A percentile compares a stretch with the other conserved stretches of the same genome.
Evolutionary conservation across 2,113 vertebrate species (phyloP).

Genomic region (Syngnathus typhle): DNA sequence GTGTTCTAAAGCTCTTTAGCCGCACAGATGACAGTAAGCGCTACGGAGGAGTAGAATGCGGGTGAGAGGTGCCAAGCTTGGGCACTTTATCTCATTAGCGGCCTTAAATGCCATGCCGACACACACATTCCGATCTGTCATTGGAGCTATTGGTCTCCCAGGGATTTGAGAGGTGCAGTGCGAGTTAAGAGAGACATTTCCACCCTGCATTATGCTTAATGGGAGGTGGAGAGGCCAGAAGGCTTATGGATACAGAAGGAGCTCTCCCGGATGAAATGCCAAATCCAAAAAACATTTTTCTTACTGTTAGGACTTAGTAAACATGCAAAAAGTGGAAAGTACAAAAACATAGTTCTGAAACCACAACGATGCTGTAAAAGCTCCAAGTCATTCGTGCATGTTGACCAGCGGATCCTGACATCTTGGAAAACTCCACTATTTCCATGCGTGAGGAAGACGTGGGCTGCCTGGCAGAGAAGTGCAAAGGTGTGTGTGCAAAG

Average conservation of each 20-base stretch:
- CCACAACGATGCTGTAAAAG: not conserved
- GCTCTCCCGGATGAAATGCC: slow-evolving; percentile 52
- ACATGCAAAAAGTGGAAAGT: slow-evolving; percentile 15
- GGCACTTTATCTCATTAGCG: slow-evolving; percentile 69
- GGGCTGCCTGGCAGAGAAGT: no score
- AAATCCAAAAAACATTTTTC: slow-evolving; percentile 52
- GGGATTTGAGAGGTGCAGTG: slow-evolving; percentile 63
- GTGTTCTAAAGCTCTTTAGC: slow-evolving; percentile 68
- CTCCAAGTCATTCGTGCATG: not conserved
- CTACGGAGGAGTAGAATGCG: slow-evolving; percentile 46
- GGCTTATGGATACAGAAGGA: slow-evolving; percentile 55
- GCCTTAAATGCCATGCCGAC: slow-evolving; percentile 64
- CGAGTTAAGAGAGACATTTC: slow-evolving; percentile 62
- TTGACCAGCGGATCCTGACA: no score
- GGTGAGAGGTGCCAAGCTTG: slow-evolving; percentile 57
- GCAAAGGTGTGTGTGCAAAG: no score
- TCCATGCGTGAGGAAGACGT: no score
- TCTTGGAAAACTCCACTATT: no score
- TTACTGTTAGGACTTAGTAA: slow-evolving; percentile 21
- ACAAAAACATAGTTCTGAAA: slow-evolving; percentile 7
- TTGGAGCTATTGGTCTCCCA: slow-evolving; percentile 58
- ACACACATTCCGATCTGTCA: slow-evolving; percentile 57
- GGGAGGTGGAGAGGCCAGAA: slow-evolving; percentile 61
- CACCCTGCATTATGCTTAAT: slow-evolving; percentile 63
- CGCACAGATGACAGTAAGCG: slow-evolving; percentile 57